These are phyloP conservation scores for Brachionus calyciflorus DNA, from an alignment of 1,140 invertebrate genomes.

Conservation along the genomic window DNA sequence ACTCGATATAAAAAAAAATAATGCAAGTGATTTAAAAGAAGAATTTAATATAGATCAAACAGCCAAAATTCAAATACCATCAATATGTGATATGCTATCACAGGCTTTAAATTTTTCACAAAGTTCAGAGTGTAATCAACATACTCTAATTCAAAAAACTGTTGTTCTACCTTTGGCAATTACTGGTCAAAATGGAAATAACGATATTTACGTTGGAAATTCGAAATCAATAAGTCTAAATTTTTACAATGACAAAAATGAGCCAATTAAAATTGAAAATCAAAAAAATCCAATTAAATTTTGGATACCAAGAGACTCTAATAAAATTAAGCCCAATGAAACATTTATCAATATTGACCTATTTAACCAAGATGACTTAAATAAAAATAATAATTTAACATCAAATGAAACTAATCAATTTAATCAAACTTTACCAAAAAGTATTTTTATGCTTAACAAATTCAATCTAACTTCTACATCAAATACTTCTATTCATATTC, in stretches of 20 bases:
- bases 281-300: not conserved
- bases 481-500: not conserved
- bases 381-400: too few relatives aligned
- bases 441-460: not conserved
- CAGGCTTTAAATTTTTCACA: not conserved
- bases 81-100: not conserved
- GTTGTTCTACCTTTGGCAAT: not conserved
- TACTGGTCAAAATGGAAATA: not conserved
- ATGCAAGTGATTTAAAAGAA: not conserved
- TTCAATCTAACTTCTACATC: not conserved
- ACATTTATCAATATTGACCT: not conserved
- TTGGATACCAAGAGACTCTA: not conserved
- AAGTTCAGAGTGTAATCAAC: too few relatives aligned
- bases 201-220: not conserved
- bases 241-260: not conserved
- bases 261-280: not conserved
- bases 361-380: too few relatives aligned
- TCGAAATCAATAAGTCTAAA: not conserved
- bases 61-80: not conserved
- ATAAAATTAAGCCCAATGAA: not conserved
- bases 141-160: not conserved
- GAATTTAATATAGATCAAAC: not conserved
- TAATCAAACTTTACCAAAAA: too few relatives aligned
- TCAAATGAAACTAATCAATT: too few relatives aligned
- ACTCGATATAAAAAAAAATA: not conserved